Evolutionary conservation across 53 echinoderm and acorn worm genomes (phyloP), one percentile per base, ranked within the genome.

Genomic region (Hippasteria phrygiana): DNA sequence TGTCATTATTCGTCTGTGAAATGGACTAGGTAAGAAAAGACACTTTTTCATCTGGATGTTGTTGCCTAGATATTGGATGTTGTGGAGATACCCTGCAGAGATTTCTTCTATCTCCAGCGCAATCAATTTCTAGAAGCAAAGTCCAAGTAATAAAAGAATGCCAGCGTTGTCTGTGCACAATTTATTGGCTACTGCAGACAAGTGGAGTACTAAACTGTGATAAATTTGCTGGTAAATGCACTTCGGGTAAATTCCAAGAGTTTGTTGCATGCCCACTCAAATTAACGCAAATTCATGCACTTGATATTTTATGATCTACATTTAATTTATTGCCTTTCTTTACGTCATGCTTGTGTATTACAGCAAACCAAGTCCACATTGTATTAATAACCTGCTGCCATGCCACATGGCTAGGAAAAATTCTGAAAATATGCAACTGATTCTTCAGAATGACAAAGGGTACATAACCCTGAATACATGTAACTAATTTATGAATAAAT

Each of bases 71-170:
- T 18, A 54, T 20, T 54, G 18, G 54, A 13, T 17, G 54, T 54
- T 54, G n/a, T n/a, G n/a, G 16, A 1, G 54, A 54, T 54, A 20
- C 54, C 54, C 54, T 20, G 18, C 4, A 20, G 54, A 0, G 54
- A 54, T 11, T 54, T 17, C 46, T 54, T 54, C 54, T 71, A 71
- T 71, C 38, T 71, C 13, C 16, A 39, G 12, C 39, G n/a, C 39
- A 41, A 41, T 73, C 26, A 73, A 42, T 73, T 73, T 73, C 41
- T 43, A 1, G 27, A 73, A 73, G 73, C 73, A 73, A 73, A 73
- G 73, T 73, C 73, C 73, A 73, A 22, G 73, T 35, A 67, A 36
- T 35, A 43, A 14, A 39, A 40, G 42, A 40, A 71, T n/a, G 18
- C 16, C 5, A 16, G 43, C 12, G 69, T 18, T 10, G 36, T 67